Percentiles rank a stretch among this genome's conserved stretches.
Conservation (phyloP, 2,113 vertebrate species). For the Siniperca chuatsi region DNA sequence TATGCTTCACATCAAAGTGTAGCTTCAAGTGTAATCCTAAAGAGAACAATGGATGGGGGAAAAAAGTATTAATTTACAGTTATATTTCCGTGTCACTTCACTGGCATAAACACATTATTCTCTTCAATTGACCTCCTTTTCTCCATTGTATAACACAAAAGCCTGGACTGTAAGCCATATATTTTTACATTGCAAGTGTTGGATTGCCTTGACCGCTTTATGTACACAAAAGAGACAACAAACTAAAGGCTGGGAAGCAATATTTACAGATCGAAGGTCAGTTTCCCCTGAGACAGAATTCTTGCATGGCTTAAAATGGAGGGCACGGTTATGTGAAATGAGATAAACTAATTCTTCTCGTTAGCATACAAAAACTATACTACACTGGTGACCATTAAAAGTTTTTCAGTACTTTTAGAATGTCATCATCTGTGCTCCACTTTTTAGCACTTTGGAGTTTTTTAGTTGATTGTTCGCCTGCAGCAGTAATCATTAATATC, state of each 20-base stretch:
- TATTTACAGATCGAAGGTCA: conserved; percentile 84
- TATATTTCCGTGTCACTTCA: conserved; percentile 34
- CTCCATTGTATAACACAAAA: conserved; percentile 29
- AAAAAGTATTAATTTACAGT: conserved; percentile 1
- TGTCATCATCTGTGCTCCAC: conserved; percentile 8
- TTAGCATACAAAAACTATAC: conserved; percentile 12
- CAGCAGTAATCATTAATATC: neutral
- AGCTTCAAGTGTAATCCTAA: neutral
- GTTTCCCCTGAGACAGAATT: conserved; percentile 74
- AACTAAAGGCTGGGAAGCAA: conserved; percentile 61
- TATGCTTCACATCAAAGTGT: conserved; percentile 50
- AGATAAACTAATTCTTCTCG: neutral
- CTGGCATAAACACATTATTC: conserved; percentile 18
- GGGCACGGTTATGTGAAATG: conserved; percentile 36
- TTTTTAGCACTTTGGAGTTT: conserved; percentile 14
- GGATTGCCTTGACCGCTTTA: conserved; percentile 50
- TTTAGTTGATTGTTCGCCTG: conserved; percentile 2
- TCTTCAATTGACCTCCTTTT: conserved; percentile 25
- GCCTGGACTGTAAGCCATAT: neutral
- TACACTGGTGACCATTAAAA: conserved; percentile 5
- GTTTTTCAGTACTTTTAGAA: neutral
- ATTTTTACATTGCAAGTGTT: conserved; percentile 44
- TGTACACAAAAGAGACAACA: conserved; percentile 74
- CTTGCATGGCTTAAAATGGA: conserved; percentile 59
- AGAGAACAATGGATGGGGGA: neutral